These are phyloP conservation scores for Kradibia gibbosae DNA, from an alignment of 1,140 invertebrate species.

Conservation along the genomic window DNA sequence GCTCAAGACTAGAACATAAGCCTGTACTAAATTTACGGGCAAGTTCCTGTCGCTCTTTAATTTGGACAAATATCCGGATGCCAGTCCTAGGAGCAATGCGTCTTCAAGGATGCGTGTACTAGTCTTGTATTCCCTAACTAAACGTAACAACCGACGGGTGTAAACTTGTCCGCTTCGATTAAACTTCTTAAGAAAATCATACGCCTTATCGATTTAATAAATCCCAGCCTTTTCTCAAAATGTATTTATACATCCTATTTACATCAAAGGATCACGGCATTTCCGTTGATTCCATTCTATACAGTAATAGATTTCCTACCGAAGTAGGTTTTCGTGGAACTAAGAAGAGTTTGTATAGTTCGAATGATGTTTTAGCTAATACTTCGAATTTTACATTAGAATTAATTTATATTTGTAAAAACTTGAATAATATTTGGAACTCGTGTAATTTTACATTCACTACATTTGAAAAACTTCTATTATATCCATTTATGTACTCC, in stretches of 20 bases:
- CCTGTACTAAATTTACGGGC: constrained; percentile 62
- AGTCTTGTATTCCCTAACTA: not conserved
- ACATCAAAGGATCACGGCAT: not conserved
- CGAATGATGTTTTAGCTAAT: no score
- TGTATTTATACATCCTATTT: not conserved
- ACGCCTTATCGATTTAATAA: not conserved
- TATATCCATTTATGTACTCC: not conserved
- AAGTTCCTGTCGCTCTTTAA: constrained; percentile 66
- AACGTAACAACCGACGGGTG: constrained; percentile 38
- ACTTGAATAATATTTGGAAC: no score
- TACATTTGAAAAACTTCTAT: not conserved
- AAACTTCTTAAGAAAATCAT: constrained; percentile 16
- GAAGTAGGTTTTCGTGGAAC: no score
- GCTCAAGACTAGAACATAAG: constrained; percentile 36
- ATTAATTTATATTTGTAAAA: not conserved
- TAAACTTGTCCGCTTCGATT: constrained; percentile 29
- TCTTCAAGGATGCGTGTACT: constrained; percentile 59
- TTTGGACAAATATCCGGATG: constrained; percentile 72
- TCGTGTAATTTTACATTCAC: not conserved
- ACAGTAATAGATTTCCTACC: no score
- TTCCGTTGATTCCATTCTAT: no score
- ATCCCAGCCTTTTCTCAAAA: not conserved
- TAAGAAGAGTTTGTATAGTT: no score
- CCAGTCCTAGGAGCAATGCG: constrained; percentile 70
- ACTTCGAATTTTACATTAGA: not conserved